Evolutionary conservation across 2,797 vertebrate species (phyloP).

Genomic region (Rhynchonycteris naso): DNA sequence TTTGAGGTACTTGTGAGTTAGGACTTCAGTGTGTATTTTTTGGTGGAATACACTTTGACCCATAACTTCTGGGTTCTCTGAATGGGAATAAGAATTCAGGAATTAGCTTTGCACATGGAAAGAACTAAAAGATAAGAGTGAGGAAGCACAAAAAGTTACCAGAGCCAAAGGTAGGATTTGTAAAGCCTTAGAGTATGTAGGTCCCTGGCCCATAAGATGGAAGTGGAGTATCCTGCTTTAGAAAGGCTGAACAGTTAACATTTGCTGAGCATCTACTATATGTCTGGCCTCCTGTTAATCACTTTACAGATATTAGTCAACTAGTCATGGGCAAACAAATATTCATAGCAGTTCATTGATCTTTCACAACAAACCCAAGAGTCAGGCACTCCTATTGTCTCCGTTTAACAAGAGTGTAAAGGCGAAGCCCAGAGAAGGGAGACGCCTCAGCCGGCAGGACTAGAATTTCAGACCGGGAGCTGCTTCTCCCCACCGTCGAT

Average conservation of each 20-base stretch:
- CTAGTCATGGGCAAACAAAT: background rate
- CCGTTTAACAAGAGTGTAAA: background rate
- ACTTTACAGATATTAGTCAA: background rate
- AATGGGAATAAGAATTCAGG: background rate
- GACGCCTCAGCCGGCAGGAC: background rate
- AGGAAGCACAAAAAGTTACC: background rate
- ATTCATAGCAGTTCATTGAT: background rate
- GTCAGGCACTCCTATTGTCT: background rate
- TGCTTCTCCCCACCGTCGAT: background rate
- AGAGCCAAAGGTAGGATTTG: background rate
- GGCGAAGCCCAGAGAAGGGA: background rate
- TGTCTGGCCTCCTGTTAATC: background rate
- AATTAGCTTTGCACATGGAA: background rate
- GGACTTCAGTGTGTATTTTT: background rate
- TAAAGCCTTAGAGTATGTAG: background rate
- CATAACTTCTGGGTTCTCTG: background rate
- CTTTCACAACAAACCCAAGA: background rate
- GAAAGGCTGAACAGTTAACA: background rate
- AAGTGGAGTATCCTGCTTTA: background rate
- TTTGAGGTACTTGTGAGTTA: background rate
- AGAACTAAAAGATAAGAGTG: background rate
- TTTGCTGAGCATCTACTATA: background rate
- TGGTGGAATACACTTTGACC: background rate
- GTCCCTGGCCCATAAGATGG: background rate
- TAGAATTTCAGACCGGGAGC: background rate